A percentile compares a stretch with the other conserved stretches of the same genome.
These are phyloP conservation scores for Notolabrus celidotus DNA, from an alignment of 2,797 vertebrate species.

Conservation along the genomic window DNA sequence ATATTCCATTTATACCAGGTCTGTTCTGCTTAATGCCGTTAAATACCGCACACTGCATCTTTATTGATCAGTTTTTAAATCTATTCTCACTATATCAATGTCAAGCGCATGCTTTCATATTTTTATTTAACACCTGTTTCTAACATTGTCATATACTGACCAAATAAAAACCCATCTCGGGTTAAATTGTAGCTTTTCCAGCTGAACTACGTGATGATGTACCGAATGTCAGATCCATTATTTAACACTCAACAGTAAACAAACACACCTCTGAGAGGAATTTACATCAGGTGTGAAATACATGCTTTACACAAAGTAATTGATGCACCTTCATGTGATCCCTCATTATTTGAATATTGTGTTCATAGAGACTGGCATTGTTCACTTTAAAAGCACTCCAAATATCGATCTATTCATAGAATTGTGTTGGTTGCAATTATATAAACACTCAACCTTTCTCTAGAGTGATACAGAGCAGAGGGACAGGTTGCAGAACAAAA, in stretches of 20 bases:
- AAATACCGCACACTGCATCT: too few species aligned
- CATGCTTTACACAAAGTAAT: constrained; percentile 1
- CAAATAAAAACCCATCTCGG: too few species aligned
- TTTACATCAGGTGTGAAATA: constrained; percentile 5
- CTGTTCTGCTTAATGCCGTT: too few species aligned
- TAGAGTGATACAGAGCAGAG: constrained; percentile 41
- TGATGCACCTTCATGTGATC: constrained; percentile 11
- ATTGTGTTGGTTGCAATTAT: constrained; percentile 47
- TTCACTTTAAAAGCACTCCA: constrained; percentile 27
- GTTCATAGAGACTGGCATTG: constrained; percentile 15
- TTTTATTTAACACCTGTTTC: too few species aligned
- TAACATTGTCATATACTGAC: too few species aligned
- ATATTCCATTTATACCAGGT: too few species aligned
- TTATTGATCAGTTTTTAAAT: too few species aligned
- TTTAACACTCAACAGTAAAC: constrained; percentile 3
- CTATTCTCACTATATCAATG: too few species aligned
- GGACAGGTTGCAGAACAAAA: constrained; percentile 79
- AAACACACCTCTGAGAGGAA: constrained; percentile 22
- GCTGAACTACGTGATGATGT: not conserved
- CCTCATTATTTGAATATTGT: constrained; percentile 15
- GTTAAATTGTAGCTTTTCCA: too few species aligned
- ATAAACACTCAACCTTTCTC: constrained; percentile 52
- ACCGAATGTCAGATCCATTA: too few species aligned
- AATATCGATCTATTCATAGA: constrained; percentile 45
- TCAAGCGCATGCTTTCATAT: too few species aligned